phyloP scores from a whole-genome alignment of 2,113 vertebrate species.

The Pseudois nayaur region DNA sequence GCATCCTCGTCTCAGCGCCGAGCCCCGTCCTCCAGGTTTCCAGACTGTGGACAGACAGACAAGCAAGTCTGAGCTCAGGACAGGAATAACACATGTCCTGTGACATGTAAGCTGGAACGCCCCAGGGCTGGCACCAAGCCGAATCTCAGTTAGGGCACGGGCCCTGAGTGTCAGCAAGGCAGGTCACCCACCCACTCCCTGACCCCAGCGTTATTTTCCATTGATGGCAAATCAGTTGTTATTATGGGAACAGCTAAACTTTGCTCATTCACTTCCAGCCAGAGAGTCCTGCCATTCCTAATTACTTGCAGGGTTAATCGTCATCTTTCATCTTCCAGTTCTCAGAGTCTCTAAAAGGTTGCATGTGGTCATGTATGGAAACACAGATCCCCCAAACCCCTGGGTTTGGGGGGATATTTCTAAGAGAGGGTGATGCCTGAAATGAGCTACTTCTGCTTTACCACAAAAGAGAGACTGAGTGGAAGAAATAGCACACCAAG shows the following conservation, averaged over 20 bases:
- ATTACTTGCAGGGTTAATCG: background rate
- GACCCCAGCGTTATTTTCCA: background rate
- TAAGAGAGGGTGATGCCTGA: background rate
- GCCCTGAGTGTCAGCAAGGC: background rate
- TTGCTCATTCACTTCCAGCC: background rate
- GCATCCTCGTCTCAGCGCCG: too few species aligned
- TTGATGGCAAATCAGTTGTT: background rate
- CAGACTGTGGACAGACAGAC: background rate
- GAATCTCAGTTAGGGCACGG: background rate
- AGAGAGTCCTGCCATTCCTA: background rate
- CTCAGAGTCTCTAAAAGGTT: background rate
- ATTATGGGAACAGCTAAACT: background rate
- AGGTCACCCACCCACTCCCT: background rate
- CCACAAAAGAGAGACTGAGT: accelerated
- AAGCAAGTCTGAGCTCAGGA: background rate
- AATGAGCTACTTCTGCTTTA: background rate
- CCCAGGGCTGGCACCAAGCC: background rate
- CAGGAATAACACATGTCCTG: accelerated
- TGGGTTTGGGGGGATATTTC: background rate
- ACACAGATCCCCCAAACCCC: background rate
- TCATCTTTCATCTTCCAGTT: background rate
- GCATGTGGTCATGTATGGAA: background rate
- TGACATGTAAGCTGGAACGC: background rate
- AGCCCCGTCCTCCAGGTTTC: background rate
- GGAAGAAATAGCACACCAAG: background rate